phyloP scores from a whole-genome alignment of 1,140 invertebrate species.

The Aphelinus certus region DNA sequence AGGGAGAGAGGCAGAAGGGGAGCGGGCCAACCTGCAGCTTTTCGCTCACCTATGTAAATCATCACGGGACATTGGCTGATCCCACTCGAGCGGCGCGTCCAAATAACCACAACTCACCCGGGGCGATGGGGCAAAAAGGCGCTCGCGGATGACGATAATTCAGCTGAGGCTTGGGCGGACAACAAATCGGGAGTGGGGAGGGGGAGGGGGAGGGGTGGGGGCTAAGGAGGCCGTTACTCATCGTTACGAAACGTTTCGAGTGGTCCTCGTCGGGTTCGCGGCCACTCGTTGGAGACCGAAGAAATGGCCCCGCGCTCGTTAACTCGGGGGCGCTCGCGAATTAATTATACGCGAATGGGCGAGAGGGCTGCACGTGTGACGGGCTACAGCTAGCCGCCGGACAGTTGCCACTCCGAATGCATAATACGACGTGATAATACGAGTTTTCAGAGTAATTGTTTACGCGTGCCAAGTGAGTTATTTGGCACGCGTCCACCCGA shows the following conservation, averaged over 20 bases:
- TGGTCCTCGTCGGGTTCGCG: no score
- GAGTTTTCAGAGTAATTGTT: constrained; percentile 59
- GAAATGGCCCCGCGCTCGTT: no score
- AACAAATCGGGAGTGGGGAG: background rate
- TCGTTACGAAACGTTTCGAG: no score
- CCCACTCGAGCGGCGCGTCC: background rate
- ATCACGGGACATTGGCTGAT: no score
- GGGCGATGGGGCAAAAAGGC: background rate
- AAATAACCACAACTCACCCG: background rate
- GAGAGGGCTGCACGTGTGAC: no score
- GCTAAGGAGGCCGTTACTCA: no score
- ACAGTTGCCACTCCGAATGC: constrained; percentile 31
- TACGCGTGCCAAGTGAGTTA: constrained; percentile 61
- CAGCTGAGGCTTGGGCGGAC: background rate
- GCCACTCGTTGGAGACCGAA: no score
- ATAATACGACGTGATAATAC: constrained; percentile 53
- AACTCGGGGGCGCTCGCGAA: no score
- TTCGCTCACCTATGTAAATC: no score
- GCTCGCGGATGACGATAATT: background rate
- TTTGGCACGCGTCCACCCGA: constrained; percentile 54
- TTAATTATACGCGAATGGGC: no score
- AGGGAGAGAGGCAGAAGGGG: background rate
- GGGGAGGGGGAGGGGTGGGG: background rate
- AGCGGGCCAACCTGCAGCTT: no score
- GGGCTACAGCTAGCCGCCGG: background rate